Base-by-base conservation (phyloP, 2,888 invertebrate genomes). In the Plebejus anna region DNA sequence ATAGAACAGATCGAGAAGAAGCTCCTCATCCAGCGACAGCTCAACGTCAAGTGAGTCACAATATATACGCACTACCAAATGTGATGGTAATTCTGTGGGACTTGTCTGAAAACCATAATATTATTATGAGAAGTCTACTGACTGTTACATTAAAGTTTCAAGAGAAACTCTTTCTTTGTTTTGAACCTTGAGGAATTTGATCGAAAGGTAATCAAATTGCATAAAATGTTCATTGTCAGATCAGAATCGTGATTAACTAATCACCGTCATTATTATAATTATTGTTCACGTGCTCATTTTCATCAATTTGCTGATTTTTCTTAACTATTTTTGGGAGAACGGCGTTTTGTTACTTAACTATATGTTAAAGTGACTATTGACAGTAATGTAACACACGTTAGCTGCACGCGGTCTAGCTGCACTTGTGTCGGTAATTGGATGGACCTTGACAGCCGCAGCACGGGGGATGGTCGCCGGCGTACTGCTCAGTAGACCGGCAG, bases 1-100 rank as follows among this genome's bases (percentile, higher is more conserved):
- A 99, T 99, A 84, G 99, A 99, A 87, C 98, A 98, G 89, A 98
- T 98, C 80, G 98, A 99, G 92, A 98, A 97, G 91, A 98, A 98
- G 87, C 95, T 98, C 61, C 96, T 97, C 76, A 97, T 98, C 79
- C 98, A 98, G 86, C 94, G 98, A 36, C 98, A 98, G 87, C 95
- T 98, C 6, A 97, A 97, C 86, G 97, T 96, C 84, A 97, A 97
- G 98, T 98, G 89, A 96, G 96, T 95, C 75, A 16, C 42, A 32
- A 32, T 71, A 16, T 0, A 55, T 1, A 11, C 5, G n/a, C 13
- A 16, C 55, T 51, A 13, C 16, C 55, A 55, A 55, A 55, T 55
- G 55, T 55, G 11, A 16, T 55, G 16, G 55, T 16, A 55, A 55
- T 55, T 55, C 55, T 16, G 16, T 55, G 4, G 13, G 16, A 55